Evolutionary conservation across 2,113 vertebrate genomes (phyloP).

Genomic region (Montifringilla adamsi): DNA sequence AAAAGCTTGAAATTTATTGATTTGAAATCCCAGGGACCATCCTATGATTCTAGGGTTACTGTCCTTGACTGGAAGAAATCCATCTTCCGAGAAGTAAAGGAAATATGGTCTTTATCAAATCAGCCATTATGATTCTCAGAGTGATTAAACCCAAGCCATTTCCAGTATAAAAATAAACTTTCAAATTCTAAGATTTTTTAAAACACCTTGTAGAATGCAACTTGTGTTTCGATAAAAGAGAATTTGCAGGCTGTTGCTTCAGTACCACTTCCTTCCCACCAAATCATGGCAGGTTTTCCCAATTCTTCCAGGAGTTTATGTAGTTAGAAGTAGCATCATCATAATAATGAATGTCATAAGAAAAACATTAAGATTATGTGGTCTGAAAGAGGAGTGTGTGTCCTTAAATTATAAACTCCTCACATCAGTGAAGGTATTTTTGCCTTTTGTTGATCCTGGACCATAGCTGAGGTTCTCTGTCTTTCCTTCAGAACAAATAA

Average conservation of each 20-base stretch:
- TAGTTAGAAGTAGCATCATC: neutral
- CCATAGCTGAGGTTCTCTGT: neutral
- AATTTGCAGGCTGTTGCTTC: neutral
- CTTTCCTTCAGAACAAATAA: constrained; percentile 12
- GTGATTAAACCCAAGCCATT: neutral
- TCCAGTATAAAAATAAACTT: neutral
- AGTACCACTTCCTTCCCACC: neutral
- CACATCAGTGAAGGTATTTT: neutral
- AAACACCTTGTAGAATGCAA: neutral
- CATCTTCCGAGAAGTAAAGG: neutral
- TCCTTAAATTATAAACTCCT: neutral
- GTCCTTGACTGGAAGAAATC: neutral
- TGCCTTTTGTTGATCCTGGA: neutral
- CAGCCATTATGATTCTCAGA: neutral
- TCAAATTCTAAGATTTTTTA: neutral
- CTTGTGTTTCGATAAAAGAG: neutral
- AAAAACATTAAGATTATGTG: neutral
- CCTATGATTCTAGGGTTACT: neutral
- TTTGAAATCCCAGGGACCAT: neutral
- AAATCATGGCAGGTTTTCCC: neutral
- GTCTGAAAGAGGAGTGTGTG: neutral
- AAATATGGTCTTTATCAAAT: neutral
- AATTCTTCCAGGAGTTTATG: neutral
- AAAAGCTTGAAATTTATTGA: neutral
- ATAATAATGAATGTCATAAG: neutral